Evolutionary conservation across 1,140 invertebrate genomes (phyloP).

Genomic region (silkworm (Bombyx mori)): ASM3026992v2 NC_085115.1:4510001-4510500

Average conservation of each 20-base stretch:
- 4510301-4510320: conserved; percentile 24
- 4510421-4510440: conserved; percentile 73
- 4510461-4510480: conserved; percentile 70
- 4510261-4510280: no score
- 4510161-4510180: not conserved
- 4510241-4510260: not conserved
- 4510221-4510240: not conserved
- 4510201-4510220: not conserved
- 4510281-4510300: no score
- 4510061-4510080: no score
- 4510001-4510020: no score
- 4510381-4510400: conserved; percentile 60
- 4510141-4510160: no score
- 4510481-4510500: conserved; percentile 78
- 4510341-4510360: conserved; percentile 73
- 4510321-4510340: conserved; percentile 72
- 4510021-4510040: no score
- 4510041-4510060: no score
- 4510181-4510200: not conserved
- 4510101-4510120: no score
- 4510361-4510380: conserved; percentile 72
- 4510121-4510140: no score
- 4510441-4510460: conserved; percentile 48
- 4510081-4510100: no score
- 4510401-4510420: conserved; percentile 71